phyloP scores from a whole-genome alignment of 2,888 invertebrate species.

The Gymnoscelis rufifasciata region DNA sequence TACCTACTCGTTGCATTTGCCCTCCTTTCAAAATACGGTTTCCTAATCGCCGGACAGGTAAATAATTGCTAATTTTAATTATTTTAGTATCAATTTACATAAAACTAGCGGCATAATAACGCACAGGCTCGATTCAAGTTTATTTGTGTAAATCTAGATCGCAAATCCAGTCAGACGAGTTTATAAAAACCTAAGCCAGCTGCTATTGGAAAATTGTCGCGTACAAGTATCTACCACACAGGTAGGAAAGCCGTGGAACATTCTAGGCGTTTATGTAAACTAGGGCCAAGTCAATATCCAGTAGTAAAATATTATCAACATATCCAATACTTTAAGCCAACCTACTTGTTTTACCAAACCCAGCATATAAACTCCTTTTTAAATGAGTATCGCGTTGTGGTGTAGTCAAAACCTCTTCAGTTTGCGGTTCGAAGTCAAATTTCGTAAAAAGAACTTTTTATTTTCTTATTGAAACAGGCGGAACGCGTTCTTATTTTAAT shows the following conservation, averaged over 20 bases:
- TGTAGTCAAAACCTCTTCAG: background rate
- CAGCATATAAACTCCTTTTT: no score
- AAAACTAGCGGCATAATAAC: conserved; percentile 18
- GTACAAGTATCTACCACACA: conserved; percentile 26
- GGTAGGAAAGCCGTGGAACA: conserved; percentile 59
- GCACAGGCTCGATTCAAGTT: conserved; percentile 42
- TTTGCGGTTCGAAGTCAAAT: conserved; percentile 3
- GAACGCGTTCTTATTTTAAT: conserved; percentile 17
- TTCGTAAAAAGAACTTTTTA: conserved; percentile 23
- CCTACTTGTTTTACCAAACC: no score
- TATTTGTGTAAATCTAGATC: conserved; percentile 48
- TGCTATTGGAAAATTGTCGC: conserved; percentile 47
- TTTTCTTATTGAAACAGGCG: conserved; percentile 5
- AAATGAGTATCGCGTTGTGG: no score
- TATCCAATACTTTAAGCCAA: conserved; percentile 24
- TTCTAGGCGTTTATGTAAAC: conserved; percentile 42
- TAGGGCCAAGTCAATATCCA: conserved; percentile 10
- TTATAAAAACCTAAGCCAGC: conserved; percentile 29
- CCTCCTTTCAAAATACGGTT: conserved; percentile 4
- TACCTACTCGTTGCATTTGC: background rate
- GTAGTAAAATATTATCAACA: conserved; percentile 26
- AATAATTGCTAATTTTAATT: conserved; percentile 8
- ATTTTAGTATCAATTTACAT: conserved; percentile 7
- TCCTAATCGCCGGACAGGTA: conserved; percentile 1
- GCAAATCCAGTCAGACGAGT: conserved; percentile 31